Percentiles rank a stretch among this genome's conserved stretches.
These are phyloP conservation scores for Aphelenchoides besseyi DNA, from an alignment of 1,140 invertebrate species.

Conservation along the genomic window DNA sequence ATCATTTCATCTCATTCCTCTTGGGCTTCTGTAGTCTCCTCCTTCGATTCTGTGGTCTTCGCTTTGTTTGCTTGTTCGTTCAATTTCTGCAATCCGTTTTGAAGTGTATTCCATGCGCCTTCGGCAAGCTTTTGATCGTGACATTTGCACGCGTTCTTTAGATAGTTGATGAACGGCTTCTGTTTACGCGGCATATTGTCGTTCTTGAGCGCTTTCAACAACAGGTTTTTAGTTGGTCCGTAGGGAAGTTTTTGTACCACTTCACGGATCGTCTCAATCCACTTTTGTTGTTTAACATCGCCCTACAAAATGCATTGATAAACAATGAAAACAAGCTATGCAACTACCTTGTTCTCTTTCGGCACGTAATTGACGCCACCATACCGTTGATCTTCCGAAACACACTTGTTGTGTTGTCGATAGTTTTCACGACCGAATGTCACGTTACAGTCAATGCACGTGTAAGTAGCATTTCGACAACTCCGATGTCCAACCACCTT, in stretches of 20 bases:
- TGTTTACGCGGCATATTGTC: constrained; percentile 88
- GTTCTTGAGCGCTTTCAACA: constrained; percentile 73
- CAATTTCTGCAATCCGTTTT: neutral
- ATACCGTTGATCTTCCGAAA: constrained; percentile 84
- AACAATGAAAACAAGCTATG: constrained; percentile 11
- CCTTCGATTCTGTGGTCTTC: constrained; percentile 28
- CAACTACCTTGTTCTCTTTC: constrained; percentile 66
- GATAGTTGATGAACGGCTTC: constrained; percentile 74
- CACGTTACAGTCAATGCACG: constrained; percentile 84
- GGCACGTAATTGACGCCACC: constrained; percentile 76
- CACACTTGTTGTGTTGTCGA: constrained; percentile 79
- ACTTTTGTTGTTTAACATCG: constrained; percentile 81
- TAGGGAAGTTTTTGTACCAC: constrained; percentile 70
- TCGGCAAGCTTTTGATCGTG: neutral
- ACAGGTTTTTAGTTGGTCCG: constrained; percentile 68
- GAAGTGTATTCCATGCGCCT: neutral
- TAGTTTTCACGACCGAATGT: constrained; percentile 74
- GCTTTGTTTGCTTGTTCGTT: constrained; percentile 40
- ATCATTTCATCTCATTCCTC: constrained; percentile 39
- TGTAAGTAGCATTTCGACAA: constrained; percentile 65
- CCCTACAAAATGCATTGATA: constrained; percentile 72
- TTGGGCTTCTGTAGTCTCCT: constrained; percentile 23
- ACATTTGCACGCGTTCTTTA: constrained; percentile 56
- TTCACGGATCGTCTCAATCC: constrained; percentile 77
- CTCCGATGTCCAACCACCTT: constrained; percentile 80